Evolutionary conservation across 2,797 vertebrate genomes (phyloP).

Genomic region (Betta splendens): DNA sequence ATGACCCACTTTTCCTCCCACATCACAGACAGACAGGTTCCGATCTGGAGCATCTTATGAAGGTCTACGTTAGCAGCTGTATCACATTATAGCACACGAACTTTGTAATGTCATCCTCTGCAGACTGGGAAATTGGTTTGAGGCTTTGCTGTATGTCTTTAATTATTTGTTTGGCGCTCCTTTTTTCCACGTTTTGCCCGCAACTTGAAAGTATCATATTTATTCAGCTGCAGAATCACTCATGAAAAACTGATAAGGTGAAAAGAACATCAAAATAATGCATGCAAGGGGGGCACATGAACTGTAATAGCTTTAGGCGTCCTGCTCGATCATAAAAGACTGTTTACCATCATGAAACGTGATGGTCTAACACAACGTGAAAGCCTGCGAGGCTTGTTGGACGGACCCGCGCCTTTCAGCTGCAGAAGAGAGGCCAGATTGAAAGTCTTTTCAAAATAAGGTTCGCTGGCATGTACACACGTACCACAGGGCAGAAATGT

Average conservation of each 20-base stretch:
- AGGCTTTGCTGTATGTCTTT: too few species aligned
- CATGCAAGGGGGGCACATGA: neutral
- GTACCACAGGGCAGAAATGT: too few species aligned
- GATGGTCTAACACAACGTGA: constrained; percentile 22
- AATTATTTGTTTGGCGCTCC: neutral
- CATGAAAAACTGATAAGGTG: neutral
- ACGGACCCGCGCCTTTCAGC: constrained; percentile 20
- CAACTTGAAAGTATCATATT: constrained; percentile 2
- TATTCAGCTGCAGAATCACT: constrained; percentile 16
- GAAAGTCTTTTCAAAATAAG: constrained; percentile 6
- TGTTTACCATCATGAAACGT: constrained; percentile 23
- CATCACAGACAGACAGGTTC: neutral
- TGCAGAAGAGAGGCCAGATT: neutral
- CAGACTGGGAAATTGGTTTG: neutral
- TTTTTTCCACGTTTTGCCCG: neutral
- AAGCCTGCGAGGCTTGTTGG: constrained; percentile 16
- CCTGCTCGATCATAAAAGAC: constrained; percentile 7
- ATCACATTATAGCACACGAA: neutral
- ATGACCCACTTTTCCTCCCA: constrained; percentile 2
- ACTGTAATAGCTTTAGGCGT: constrained; percentile 3
- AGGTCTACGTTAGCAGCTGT: constrained; percentile 2
- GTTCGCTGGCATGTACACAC: too few species aligned
- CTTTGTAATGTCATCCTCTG: neutral
- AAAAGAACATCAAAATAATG: constrained; percentile 1
- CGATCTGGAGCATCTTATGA: constrained; percentile 5